Percentiles rank a stretch among this genome's conserved stretches.
Evolutionary conservation across 2,113 vertebrate species (phyloP).

Genomic region (Solea senegalensis): DNA sequence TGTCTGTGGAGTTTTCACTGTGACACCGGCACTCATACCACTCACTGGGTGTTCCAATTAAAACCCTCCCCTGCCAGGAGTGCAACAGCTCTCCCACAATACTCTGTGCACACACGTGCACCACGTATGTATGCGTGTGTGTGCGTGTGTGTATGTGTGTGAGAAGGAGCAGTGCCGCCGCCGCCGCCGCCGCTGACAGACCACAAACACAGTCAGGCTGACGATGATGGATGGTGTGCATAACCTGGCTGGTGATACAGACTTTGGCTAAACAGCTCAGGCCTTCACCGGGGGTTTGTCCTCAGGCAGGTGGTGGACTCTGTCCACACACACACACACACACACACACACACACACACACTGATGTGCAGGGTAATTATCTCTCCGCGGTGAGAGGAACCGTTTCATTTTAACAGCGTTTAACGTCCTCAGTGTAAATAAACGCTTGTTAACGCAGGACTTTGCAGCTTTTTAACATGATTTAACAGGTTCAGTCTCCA

Average conservation of each 20-base stretch:
- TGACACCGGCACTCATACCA: constrained; percentile 76
- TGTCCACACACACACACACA: constrained; percentile 16
- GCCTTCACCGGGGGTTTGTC: constrained; percentile 70
- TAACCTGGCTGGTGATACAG: constrained; percentile 74
- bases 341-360: constrained; percentile 22
- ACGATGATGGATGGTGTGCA: constrained; percentile 79
- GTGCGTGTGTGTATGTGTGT: too few species aligned
- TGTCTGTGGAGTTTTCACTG: constrained; percentile 71
- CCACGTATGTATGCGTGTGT: constrained; percentile 13
- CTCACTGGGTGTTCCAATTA: constrained; percentile 83
- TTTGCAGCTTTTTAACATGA: too few species aligned
- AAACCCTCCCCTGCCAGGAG: constrained; percentile 79
- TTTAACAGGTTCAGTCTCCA: too few species aligned
- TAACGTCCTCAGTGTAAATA: too few species aligned
- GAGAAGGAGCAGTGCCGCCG: background rate
- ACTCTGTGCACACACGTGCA: constrained; percentile 49
- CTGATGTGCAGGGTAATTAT: constrained; percentile 63
- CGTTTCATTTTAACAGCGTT: too few species aligned
- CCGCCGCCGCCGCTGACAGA: constrained; percentile 68
- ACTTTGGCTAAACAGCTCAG: constrained; percentile 76
- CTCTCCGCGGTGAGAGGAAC: constrained; percentile 4
- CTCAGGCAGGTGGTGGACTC: constrained; percentile 70
- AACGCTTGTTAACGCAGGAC: too few species aligned
- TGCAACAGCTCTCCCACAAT: constrained; percentile 78
- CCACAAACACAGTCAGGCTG: constrained; percentile 74